These are phyloP conservation scores for Meandrina meandrites DNA, from an alignment of 92 coral and sea anemone species.

Conservation along the genomic window DNA sequence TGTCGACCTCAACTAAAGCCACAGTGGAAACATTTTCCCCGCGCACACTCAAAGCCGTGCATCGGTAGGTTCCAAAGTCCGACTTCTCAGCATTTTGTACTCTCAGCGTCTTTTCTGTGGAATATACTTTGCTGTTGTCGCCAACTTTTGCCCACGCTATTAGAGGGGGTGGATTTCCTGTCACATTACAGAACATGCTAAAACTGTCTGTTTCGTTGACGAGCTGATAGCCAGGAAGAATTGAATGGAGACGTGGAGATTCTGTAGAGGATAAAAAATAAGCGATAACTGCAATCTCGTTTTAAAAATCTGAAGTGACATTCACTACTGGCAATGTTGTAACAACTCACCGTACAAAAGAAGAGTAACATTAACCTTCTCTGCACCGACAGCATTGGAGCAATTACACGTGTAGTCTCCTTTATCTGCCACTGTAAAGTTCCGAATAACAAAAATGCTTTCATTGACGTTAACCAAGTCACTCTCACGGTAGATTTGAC, in stretches of 20 bases:
- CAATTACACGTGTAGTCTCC: conserved; percentile 75
- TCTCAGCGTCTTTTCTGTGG: conserved; percentile 13
- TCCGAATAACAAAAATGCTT: conserved; percentile 42
- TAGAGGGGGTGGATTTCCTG: conserved; percentile 60
- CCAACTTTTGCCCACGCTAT: conserved; percentile 61
- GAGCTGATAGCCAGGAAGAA: conserved; percentile 51
- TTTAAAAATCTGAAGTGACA: too few species aligned
- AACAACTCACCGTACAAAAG: conserved; percentile 58
- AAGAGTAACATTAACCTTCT: conserved; percentile 32
- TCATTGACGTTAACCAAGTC: conserved; percentile 12
- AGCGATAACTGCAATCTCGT: not conserved
- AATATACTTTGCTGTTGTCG: conserved; percentile 29
- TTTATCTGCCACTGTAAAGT: conserved; percentile 51
- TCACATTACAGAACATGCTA: conserved; percentile 69
- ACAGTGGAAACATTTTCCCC: conserved; percentile 34
- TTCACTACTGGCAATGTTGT: not conserved
- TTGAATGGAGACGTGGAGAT: conserved; percentile 57
- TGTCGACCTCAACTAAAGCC: conserved; percentile 48
- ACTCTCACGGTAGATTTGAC: conserved; percentile 47
- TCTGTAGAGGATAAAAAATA: conserved; percentile 22
- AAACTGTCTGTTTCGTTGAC: conserved; percentile 66
- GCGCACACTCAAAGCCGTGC: conserved; percentile 66
- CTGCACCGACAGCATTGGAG: conserved; percentile 45
- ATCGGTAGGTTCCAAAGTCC: conserved; percentile 66
- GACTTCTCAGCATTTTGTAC: conserved; percentile 30